A percentile compares a stretch with the other conserved stretches of the same genome.
Evolutionary conservation across 2,888 invertebrate genomes (phyloP).

Genomic region (Thereva unica): DNA sequence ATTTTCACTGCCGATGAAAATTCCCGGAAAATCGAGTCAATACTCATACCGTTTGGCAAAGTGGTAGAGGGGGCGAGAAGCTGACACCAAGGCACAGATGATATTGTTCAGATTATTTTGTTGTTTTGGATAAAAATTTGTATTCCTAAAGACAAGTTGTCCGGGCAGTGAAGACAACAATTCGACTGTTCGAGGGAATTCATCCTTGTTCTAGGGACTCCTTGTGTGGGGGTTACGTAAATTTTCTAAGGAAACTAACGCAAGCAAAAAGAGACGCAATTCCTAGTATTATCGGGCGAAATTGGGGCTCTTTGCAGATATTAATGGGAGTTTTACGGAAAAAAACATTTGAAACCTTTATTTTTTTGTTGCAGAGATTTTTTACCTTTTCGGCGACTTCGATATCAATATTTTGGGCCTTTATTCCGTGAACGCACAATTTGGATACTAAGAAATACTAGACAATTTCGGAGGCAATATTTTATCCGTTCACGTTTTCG

Average conservation of each 20-base stretch:
- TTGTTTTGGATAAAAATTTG: too few relatives aligned
- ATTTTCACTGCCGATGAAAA: conserved; percentile 40
- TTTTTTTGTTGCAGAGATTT: conserved; percentile 2
- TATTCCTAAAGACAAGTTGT: too few relatives aligned
- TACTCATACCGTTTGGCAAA: conserved; percentile 5
- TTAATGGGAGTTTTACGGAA: background rate
- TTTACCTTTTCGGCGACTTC: conserved; percentile 2
- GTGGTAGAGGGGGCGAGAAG: background rate
- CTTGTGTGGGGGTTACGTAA: conserved; percentile 19
- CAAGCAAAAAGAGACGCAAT: background rate
- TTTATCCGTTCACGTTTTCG: too few relatives aligned
- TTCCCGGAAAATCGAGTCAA: conserved; percentile 38
- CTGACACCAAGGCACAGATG: conserved; percentile 2
- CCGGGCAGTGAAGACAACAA: too few relatives aligned
- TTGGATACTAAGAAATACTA: too few relatives aligned
- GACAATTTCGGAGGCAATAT: too few relatives aligned
- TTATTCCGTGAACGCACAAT: too few relatives aligned
- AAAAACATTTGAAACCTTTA: background rate
- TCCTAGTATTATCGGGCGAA: background rate
- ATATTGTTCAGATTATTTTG: background rate
- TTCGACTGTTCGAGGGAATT: conserved; percentile 12
- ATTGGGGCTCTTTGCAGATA: conserved; percentile 1
- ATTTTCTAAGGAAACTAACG: conserved; percentile 5
- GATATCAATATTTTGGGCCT: background rate
- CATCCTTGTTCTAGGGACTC: conserved; percentile 8